These are phyloP conservation scores for Machaerirhynchus nigripectus DNA, from an alignment of 2,113 vertebrate genomes.

Conservation along the genomic window DNA sequence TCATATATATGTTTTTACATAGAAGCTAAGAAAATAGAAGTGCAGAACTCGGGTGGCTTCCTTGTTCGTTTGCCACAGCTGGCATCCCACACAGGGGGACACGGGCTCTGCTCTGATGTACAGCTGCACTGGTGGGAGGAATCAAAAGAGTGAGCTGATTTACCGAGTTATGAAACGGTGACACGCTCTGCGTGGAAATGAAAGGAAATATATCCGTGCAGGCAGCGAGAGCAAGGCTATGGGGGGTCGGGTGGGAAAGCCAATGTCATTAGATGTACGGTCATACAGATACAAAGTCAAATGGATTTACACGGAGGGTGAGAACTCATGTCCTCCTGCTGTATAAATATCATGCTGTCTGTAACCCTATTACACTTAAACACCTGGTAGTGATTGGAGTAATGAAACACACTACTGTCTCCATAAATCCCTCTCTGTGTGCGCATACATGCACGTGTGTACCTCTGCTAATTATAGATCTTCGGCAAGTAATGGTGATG, in stretches of 20 bases:
- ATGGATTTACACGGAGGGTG: background rate
- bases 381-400: background rate
- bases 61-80: background rate
- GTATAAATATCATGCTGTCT: background rate
- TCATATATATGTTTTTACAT: background rate
- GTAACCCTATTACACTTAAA: background rate
- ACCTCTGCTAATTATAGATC: background rate
- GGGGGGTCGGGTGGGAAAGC: background rate
- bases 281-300: background rate
- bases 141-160: slow-evolving; percentile 47
- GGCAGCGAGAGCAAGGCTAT: background rate
- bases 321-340: background rate
- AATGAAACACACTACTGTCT: background rate
- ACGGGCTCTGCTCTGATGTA: background rate
- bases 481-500: background rate
- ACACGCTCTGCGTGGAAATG: slow-evolving; percentile 34
- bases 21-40: background rate
- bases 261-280: background rate
- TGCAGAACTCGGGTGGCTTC: background rate
- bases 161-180: slow-evolving; percentile 16
- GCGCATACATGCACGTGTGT: accelerated
- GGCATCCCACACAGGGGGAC: background rate
- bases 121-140: slow-evolving; percentile 3
- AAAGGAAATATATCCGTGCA: background rate
- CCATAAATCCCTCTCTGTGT: background rate